These are phyloP conservation scores for Pasiphila rectangulata DNA, from an alignment of 2,888 invertebrate species.

Conservation along the genomic window DNA sequence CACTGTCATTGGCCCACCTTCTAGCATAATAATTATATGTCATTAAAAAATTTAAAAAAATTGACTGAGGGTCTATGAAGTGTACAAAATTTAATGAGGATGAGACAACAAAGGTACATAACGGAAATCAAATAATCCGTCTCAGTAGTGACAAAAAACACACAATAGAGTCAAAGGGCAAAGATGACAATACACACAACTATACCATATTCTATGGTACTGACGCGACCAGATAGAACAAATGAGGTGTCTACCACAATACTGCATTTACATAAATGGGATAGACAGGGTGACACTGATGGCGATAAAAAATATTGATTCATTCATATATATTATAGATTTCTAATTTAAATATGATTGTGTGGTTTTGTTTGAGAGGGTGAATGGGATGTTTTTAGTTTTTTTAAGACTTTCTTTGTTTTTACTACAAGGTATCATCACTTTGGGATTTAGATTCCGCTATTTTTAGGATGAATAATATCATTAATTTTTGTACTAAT, in stretches of 20 bases:
- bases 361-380: slow-evolving; percentile 33
- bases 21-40: too few relatives aligned
- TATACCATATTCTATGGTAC: slow-evolving; percentile 16
- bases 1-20: too few relatives aligned
- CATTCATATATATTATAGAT: slow-evolving; percentile 45
- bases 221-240: slow-evolving; percentile 65
- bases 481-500: too few relatives aligned
- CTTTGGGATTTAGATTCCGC: too few relatives aligned
- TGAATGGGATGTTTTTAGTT: slow-evolving; percentile 18
- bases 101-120: slow-evolving; percentile 64
- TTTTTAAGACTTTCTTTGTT: neutral
- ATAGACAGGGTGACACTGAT: slow-evolving; percentile 45
- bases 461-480: too few relatives aligned
- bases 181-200: slow-evolving; percentile 60
- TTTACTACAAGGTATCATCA: too few relatives aligned
- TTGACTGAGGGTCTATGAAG: neutral
- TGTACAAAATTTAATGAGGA: slow-evolving; percentile 40
- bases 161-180: slow-evolving; percentile 79
- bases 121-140: slow-evolving; percentile 79
- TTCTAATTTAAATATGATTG: slow-evolving; percentile 30
- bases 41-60: neutral
- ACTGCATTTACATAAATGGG: slow-evolving; percentile 72
- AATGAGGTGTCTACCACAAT: slow-evolving; percentile 74
- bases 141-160: slow-evolving; percentile 71
- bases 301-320: slow-evolving; percentile 50